Evolutionary conservation across 2,888 invertebrate genomes (phyloP).

Genomic region (Zygogramma bicolorata): DNA sequence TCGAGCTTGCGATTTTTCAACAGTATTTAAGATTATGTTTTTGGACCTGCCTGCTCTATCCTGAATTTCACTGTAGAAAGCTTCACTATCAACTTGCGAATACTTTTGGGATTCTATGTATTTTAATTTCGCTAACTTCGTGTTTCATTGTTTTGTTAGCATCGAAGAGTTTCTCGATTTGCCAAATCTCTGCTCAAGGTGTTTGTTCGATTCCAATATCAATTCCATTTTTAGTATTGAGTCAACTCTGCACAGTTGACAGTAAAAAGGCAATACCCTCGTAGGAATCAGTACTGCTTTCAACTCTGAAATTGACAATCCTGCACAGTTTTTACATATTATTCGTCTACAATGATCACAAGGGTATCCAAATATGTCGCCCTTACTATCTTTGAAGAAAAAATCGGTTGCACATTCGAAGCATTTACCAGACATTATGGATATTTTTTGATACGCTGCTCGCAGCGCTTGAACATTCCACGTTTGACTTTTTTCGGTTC

Average conservation of each 20-base stretch:
- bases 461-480: no score
- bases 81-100: neutral
- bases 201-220: neutral
- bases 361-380: neutral
- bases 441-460: no score
- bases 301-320: neutral
- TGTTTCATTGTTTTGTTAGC: neutral
- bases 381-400: neutral
- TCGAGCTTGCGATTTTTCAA: neutral
- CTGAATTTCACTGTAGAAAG: neutral
- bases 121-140: no score
- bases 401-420: neutral
- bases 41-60: neutral
- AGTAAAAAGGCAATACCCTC: neutral
- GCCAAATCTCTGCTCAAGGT: neutral
- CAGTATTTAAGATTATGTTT: neutral
- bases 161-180: neutral
- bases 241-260: neutral
- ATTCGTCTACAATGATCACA: constrained; percentile 9
- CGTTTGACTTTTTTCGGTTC: no score
- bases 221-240: neutral
- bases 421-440: neutral
- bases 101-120: neutral
- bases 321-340: neutral
- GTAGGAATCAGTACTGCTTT: neutral